Conservation (phyloP, 2,888 invertebrate genomes). For the Mesochorus sp. region DNA sequence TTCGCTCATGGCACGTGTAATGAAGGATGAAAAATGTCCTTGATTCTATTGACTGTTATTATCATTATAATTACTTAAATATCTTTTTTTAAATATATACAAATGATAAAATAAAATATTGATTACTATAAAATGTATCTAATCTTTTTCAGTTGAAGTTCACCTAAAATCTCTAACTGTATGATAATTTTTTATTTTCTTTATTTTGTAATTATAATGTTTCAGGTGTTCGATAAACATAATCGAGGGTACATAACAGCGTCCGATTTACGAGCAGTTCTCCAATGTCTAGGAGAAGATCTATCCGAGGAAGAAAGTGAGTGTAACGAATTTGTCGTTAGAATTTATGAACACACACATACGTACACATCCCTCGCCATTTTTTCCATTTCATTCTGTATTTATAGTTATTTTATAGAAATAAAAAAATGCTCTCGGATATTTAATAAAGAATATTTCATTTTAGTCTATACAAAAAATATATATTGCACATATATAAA, state of each 20-base stretch:
- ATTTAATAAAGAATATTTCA: too few species aligned
- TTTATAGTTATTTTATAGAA: too few species aligned
- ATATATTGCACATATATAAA: too few species aligned
- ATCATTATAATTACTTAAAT: too few species aligned
- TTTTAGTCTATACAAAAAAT: too few species aligned
- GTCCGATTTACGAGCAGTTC: conserved; percentile 92
- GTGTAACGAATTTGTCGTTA: too few species aligned
- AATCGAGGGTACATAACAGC: conserved; percentile 96
- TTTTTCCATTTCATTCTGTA: conserved; percentile 47
- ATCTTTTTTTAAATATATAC: neutral
- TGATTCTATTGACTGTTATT: too few species aligned
- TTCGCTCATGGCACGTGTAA: too few species aligned
- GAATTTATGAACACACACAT: conserved; percentile 14
- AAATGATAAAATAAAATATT: neutral
- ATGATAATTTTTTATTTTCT: conserved; percentile 7
- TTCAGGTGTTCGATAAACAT: conserved; percentile 91
- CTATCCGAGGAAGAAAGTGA: conserved; percentile 95
- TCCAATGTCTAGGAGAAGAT: conserved; percentile 95
- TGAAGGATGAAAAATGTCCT: too few species aligned
- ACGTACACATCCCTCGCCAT: conserved; percentile 3
- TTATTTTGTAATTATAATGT: conserved; percentile 54
- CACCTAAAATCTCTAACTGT: neutral
- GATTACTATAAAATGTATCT: neutral
- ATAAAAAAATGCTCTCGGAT: too few species aligned
- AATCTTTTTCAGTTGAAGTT: neutral